Evolutionary conservation across 2,113 vertebrate species (phyloP).

Genomic region (Petrocephalus microphthalmus): DNA sequence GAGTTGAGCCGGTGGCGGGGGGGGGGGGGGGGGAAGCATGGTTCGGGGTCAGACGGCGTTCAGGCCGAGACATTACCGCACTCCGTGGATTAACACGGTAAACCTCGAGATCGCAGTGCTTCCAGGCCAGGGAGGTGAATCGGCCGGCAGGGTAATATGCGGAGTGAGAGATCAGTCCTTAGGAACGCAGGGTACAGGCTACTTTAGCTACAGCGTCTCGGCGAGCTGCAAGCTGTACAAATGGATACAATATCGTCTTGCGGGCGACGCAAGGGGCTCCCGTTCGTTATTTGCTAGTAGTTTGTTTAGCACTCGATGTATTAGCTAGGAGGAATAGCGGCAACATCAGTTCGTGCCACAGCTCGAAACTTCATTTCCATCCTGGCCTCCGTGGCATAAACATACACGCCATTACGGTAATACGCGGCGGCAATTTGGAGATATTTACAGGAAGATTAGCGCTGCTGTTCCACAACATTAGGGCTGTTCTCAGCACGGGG

Average conservation of each 20-base stretch:
- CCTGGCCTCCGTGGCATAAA: background rate
- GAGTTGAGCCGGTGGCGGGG: background rate
- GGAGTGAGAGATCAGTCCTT: background rate
- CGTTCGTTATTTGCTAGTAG: background rate
- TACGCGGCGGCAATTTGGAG: conserved; percentile 8
- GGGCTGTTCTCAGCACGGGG: background rate
- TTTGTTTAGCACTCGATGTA: background rate
- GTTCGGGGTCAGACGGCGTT: background rate
- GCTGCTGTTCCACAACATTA: conserved; percentile 23
- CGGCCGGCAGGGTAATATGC: background rate
- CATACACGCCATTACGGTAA: conserved; percentile 11
- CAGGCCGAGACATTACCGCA: background rate
- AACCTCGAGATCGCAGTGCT: background rate
- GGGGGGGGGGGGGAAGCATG: background rate
- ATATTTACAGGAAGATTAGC: conserved; percentile 26
- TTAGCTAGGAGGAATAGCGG: background rate
- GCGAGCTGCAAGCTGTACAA: background rate
- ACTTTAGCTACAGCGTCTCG: background rate
- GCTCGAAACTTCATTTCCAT: background rate
- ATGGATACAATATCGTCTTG: background rate
- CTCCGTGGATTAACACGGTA: background rate
- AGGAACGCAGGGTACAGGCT: background rate
- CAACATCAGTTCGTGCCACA: background rate
- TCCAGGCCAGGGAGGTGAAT: background rate
- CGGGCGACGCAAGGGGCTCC: too few species aligned